A percentile compares a stretch with the other conserved stretches of the same genome.
phyloP scores from a whole-genome alignment of 1,140 invertebrate species.

The Caerostris extrusa region DNA sequence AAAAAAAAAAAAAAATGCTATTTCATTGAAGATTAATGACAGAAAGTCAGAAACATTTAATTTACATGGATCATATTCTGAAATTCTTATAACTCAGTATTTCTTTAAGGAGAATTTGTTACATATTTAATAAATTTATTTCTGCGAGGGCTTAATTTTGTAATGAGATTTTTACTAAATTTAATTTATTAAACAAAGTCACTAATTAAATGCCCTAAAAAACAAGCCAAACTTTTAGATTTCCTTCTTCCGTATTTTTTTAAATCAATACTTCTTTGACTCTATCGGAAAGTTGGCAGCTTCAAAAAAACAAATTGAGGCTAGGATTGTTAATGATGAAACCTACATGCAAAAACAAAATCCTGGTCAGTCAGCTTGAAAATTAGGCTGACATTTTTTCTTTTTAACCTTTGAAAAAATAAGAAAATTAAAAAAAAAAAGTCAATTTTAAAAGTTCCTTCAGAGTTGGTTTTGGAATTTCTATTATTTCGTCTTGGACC shows the following conservation, averaged over 20 bases:
- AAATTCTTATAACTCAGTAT: too few relatives aligned
- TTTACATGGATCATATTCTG: too few relatives aligned
- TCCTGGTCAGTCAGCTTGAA: background rate
- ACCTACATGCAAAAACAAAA: background rate
- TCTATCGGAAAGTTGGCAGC: background rate
- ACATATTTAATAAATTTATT: too few relatives aligned
- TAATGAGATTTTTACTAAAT: background rate
- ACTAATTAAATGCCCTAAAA: background rate
- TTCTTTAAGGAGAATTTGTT: too few relatives aligned
- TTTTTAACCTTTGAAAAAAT: background rate
- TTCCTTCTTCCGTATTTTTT: background rate
- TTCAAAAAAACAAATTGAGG: background rate
- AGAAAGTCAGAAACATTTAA: too few relatives aligned
- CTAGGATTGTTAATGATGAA: background rate
- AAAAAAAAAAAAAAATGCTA: too few relatives aligned
- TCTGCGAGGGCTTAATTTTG: too few relatives aligned
- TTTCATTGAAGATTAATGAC: too few relatives aligned
- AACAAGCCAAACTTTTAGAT: background rate
- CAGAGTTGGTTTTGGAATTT: too few relatives aligned
- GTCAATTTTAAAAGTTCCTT: background rate
- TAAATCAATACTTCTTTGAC: background rate
- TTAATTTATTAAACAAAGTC: background rate
- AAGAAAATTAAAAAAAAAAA: background rate
- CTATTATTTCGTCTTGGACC: too few relatives aligned
- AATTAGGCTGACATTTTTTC: background rate